phyloP scores from a whole-genome alignment of 2,888 invertebrate species.

The Crocallis elinguaria region DNA sequence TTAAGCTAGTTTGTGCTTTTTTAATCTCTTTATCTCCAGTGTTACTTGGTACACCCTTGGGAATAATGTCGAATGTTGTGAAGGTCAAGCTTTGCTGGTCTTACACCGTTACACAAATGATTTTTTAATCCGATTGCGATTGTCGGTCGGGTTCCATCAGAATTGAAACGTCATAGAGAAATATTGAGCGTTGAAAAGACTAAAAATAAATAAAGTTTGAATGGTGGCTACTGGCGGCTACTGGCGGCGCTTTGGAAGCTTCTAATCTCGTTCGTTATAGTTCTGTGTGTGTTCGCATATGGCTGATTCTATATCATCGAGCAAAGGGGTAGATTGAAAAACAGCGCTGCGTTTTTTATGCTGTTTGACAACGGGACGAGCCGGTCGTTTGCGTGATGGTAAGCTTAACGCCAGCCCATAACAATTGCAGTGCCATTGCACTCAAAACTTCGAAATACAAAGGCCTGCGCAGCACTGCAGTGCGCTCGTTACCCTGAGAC shows the following conservation, averaged over 20 bases:
- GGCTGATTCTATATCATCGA: slow-evolving; percentile 14
- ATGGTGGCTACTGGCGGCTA: slow-evolving; percentile 39
- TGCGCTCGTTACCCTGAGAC: too few relatives aligned
- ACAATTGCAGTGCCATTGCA: too few relatives aligned
- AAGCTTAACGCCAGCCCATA: too few relatives aligned
- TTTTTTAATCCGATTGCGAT: slow-evolving; percentile 49
- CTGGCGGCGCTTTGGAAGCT: slow-evolving; percentile 65
- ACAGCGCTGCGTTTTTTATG: too few relatives aligned
- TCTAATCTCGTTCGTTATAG: slow-evolving; percentile 73
- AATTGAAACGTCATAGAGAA: slow-evolving; percentile 76
- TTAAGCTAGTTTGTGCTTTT: slow-evolving; percentile 21
- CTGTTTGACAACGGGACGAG: too few relatives aligned
- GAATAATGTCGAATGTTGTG: slow-evolving; percentile 23
- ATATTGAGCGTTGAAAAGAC: slow-evolving; percentile 55
- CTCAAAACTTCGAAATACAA: too few relatives aligned
- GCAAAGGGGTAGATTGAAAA: too few relatives aligned
- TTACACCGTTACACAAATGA: slow-evolving; percentile 53
- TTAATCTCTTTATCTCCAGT: slow-evolving; percentile 13
- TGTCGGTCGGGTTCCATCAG: slow-evolving; percentile 56
- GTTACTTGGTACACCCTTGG: slow-evolving; percentile 23
- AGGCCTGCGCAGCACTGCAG: too few relatives aligned
- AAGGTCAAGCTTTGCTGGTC: slow-evolving; percentile 45
- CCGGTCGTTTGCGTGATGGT: too few relatives aligned
- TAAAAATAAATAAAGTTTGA: slow-evolving; percentile 55
- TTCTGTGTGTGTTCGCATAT: slow-evolving; percentile 57